Evolutionary conservation across 1,140 invertebrate species (phyloP).

Genomic region (Heliconius congener): DNA sequence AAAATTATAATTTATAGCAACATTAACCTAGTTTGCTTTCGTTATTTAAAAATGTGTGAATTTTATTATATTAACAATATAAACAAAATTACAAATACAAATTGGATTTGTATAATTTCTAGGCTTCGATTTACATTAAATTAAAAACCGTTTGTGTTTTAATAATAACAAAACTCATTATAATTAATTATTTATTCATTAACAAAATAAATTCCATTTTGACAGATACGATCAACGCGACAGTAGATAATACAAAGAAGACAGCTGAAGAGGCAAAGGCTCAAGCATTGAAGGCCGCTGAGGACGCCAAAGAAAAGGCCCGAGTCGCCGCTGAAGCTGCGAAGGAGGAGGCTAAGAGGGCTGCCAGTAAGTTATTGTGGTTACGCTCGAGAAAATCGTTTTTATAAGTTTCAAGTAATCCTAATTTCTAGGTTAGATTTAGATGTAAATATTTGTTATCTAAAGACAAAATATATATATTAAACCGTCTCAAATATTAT

Average conservation of each 20-base stretch:
- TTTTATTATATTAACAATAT: neutral
- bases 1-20: neutral
- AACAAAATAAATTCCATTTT: conserved; percentile 15
- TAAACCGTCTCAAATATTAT: too few species aligned
- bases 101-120: too few species aligned
- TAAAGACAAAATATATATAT: too few species aligned
- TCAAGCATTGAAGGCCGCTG: conserved; percentile 63
- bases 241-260: conserved; percentile 76
- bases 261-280: conserved; percentile 75
- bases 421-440: too few species aligned
- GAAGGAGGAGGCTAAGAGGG: conserved; percentile 66
- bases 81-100: too few species aligned
- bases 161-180: neutral
- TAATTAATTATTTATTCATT: neutral
- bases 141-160: neutral
- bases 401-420: too few species aligned
- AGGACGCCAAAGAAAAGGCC: conserved; percentile 70
- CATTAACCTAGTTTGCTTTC: neutral
- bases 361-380: conserved; percentile 55
- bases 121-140: neutral
- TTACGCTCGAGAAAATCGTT: too few species aligned
- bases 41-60: neutral
- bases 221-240: conserved; percentile 72
- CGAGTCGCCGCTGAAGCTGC: conserved; percentile 54
- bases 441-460: too few species aligned